Evolutionary conservation across 2,113 vertebrate species (phyloP).

Genomic region (Machaerirhynchus nigripectus): DNA sequence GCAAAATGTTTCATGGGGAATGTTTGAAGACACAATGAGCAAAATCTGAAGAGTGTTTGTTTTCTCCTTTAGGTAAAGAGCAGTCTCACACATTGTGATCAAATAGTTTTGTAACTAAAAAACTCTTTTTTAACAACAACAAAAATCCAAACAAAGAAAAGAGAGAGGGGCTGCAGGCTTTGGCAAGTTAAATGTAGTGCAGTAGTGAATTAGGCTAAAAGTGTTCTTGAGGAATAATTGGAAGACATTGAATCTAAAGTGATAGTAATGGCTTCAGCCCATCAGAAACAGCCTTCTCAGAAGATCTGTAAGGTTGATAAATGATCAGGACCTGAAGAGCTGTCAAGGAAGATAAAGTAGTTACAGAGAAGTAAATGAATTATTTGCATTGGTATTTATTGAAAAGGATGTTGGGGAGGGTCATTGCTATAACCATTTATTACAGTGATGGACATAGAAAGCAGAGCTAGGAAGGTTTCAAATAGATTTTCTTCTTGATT

Average conservation of each 20-base stretch:
- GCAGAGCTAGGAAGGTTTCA: not conserved
- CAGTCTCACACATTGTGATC: no score
- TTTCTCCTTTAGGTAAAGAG: not conserved
- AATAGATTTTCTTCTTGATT: not conserved
- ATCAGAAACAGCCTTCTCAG: not conserved
- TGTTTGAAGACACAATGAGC: not conserved
- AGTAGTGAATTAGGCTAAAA: not conserved
- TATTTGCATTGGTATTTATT: conserved; percentile 20
- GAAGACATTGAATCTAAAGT: not conserved
- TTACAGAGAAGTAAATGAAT: not conserved
- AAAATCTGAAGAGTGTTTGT: not conserved
- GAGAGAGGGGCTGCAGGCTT: not conserved
- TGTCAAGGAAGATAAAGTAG: conserved; percentile 22
- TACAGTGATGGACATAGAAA: not conserved
- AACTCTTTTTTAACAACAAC: not conserved
- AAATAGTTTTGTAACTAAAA: not conserved
- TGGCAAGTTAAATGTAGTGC: not conserved
- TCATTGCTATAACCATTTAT: not conserved
- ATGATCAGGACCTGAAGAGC: not conserved
- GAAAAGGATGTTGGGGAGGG: not conserved
- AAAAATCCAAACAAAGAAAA: not conserved
- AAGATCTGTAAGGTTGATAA: conserved; percentile 10
- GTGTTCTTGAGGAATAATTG: not conserved
- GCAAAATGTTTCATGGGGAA: not conserved
- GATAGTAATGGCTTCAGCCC: not conserved